Evolutionary conservation across 2,888 invertebrate genomes (phyloP), one percentile per base, ranked within the genome.

Genomic region (Pycnomerus fuliginosus): DNA sequence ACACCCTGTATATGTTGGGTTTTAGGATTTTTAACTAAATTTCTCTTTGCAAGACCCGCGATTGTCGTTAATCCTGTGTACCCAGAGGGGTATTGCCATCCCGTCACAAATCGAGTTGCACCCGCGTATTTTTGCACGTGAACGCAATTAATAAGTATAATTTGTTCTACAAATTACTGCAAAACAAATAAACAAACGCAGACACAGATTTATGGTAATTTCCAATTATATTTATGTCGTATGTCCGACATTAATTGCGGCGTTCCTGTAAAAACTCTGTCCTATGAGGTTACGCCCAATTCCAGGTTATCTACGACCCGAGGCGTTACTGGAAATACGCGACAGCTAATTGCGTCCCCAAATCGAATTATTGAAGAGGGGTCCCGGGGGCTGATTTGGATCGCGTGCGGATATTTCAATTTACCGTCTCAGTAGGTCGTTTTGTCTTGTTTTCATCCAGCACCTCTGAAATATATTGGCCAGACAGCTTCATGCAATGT

Each of bases 401-500:
- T 47, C 46, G 46, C 46, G 46, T 47, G 46, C 42, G 32, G 42
- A 47, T 47, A 47, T 47, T 47, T 47, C 46, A 47, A 47, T 47
- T 47, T 42, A 24, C 38, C 40, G 42, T 53, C 53, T 49, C 52
- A 40, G 49, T 50, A 55, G 56, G 59, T 64, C 64, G 60, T 65
- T 64, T 64, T 64, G 61, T 62, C 62, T 63, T 64, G 61, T 61
- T 62, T 63, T 60, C 62, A 62, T 62, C 58, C 60, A 55, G 59
- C 61, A 60, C 57, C 59, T 59, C 55, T 60, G 58, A 62, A 60
- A 62, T 59, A 61, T 59, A 8, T 4, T 50, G 51, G 49, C 53
- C 56, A 56, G 57, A 56, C 57, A 52, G 55, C 53, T 55, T 57
- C 60, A 54, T 61, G 58, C 59, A 57, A 58, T 53, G 55, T 55